Evolutionary conservation across 2,888 invertebrate species (phyloP).

Genomic region (Stenchaetothrips biformis): DNA sequence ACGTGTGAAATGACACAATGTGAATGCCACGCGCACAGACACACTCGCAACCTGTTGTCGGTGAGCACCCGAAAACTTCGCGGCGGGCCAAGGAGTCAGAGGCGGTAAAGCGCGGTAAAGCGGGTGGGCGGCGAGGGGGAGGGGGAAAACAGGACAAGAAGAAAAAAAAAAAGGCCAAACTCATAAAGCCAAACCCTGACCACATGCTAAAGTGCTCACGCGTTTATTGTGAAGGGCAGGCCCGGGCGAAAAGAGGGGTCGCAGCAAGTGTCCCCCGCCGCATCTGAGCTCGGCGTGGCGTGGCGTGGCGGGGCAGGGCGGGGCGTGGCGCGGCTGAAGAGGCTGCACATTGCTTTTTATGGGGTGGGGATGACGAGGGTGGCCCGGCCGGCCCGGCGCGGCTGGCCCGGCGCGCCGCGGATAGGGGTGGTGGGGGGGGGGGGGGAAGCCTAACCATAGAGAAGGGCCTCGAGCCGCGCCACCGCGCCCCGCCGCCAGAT

Average conservation of each 20-base stretch:
- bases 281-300: not conserved
- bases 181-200: not conserved
- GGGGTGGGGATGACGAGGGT: constrained; percentile 23
- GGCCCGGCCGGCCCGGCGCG: not conserved
- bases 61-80: too few species aligned
- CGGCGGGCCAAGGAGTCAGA: too few species aligned
- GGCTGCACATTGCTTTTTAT: constrained; percentile 24
- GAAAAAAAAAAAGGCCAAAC: too few species aligned
- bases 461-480: not conserved
- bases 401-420: not conserved
- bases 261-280: constrained; percentile 2
- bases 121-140: too few species aligned
- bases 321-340: constrained; percentile 3
- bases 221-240: not conserved
- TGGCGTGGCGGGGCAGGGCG: not conserved
- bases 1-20: too few species aligned
- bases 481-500: not conserved
- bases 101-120: too few species aligned
- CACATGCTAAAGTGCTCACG: not conserved
- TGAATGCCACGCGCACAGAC: too few species aligned
- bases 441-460: not conserved
- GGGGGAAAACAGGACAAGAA: too few species aligned
- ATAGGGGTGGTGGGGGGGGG: not conserved
- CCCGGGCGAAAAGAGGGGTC: not conserved
- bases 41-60: too few species aligned